A percentile compares a stretch with the other conserved stretches of the same genome.
Evolutionary conservation across 2,113 vertebrate species (phyloP).

Genomic region (Aldabrachelys gigantea): DNA sequence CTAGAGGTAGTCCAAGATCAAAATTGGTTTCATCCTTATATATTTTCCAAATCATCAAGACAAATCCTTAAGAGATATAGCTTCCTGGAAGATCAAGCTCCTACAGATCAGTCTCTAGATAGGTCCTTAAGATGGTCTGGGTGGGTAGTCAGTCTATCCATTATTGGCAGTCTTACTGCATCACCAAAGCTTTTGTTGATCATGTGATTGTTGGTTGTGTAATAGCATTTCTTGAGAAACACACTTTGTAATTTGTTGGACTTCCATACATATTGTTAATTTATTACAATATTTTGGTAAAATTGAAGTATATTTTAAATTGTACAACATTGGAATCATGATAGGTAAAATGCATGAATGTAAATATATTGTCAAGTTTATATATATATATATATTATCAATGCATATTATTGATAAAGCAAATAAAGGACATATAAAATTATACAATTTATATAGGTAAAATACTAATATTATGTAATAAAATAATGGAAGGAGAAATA

Average conservation of each 20-base stretch:
- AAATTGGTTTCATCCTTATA: background rate
- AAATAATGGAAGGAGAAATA: background rate
- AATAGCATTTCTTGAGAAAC: background rate
- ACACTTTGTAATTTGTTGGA: background rate
- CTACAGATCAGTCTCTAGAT: background rate
- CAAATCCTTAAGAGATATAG: background rate
- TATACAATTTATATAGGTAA: background rate
- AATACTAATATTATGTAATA: background rate
- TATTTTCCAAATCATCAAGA: background rate
- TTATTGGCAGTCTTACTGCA: background rate
- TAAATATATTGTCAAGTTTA: background rate
- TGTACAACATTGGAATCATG: background rate
- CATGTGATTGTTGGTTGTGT: background rate
- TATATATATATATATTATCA: background rate
- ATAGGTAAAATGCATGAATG: background rate
- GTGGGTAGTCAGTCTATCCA: background rate
- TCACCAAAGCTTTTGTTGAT: background rate
- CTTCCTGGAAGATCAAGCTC: background rate
- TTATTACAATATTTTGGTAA: background rate
- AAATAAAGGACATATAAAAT: background rate
- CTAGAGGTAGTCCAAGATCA: background rate
- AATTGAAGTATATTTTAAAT: background rate
- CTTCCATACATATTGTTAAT: background rate
- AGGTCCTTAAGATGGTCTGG: background rate
- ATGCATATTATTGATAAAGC: background rate